Evolutionary conservation across 2,797 vertebrate genomes (phyloP).

Genomic region (Schizopygopsis pylzovi): DNA sequence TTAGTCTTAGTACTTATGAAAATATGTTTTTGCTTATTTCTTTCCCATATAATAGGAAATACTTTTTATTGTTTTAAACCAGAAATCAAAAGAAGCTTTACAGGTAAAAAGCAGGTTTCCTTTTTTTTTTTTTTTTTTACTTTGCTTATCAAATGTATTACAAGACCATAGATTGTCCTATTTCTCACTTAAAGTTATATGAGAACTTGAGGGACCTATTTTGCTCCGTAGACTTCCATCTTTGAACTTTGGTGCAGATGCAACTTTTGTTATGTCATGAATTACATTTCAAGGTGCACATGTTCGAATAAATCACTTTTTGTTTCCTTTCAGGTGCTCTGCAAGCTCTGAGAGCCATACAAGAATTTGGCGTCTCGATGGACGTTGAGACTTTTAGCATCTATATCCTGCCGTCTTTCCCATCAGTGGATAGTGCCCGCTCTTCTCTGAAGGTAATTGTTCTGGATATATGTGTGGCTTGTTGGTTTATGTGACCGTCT

Average conservation of each 20-base stretch:
- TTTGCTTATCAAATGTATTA: neutral
- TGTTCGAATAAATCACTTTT: neutral
- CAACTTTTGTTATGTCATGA: neutral
- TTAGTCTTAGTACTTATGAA: neutral
- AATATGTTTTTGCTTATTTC: neutral
- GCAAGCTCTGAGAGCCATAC: constrained; percentile 83
- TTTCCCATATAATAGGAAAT: neutral
- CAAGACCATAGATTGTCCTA: neutral
- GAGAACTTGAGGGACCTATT: neutral
- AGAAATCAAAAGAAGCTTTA: neutral
- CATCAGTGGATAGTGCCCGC: constrained; percentile 65
- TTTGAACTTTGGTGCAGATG: neutral
- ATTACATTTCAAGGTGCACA: neutral
- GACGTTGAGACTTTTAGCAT: constrained; percentile 79
- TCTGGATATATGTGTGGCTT: neutral
- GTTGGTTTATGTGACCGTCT: constrained; percentile 57
- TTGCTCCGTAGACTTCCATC: neutral
- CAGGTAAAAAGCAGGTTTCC: neutral
- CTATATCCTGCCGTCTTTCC: constrained; percentile 82
- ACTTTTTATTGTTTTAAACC: neutral
- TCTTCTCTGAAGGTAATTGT: constrained; percentile 78
- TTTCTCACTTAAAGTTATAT: neutral
- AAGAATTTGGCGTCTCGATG: constrained; percentile 74
- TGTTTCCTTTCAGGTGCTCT: constrained; percentile 74
- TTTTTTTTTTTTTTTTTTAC: too few species aligned